Percentiles rank a stretch among this genome's conserved stretches.
phyloP scores from a whole-genome alignment of 2,888 invertebrate species.

The Bellardia bayeri region DNA sequence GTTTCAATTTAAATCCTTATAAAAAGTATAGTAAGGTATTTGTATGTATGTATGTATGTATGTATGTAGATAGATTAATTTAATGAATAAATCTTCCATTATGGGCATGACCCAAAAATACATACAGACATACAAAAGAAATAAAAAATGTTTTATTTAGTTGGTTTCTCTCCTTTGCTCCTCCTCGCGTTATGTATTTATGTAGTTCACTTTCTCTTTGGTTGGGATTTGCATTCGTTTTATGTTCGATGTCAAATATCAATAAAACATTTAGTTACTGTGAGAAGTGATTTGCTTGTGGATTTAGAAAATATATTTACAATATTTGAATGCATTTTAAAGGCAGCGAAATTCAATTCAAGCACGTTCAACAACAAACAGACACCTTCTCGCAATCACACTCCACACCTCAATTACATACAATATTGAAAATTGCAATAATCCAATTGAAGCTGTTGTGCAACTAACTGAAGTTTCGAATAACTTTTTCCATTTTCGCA shows the following conservation, averaged over 20 bases:
- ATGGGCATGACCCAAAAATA: slow-evolving; percentile 20
- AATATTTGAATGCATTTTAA: background rate
- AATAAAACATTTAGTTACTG: slow-evolving; percentile 52
- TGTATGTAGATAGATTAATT: background rate
- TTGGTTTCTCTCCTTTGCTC: slow-evolving; percentile 5
- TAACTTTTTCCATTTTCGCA: background rate
- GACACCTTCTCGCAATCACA: slow-evolving; percentile 7
- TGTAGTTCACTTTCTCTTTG: slow-evolving; percentile 26
- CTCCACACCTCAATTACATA: slow-evolving; percentile 41
- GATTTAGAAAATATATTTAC: slow-evolving; percentile 24
- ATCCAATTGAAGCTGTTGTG: slow-evolving; percentile 26
- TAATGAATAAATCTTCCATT: slow-evolving; percentile 21
- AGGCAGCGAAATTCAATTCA: background rate
- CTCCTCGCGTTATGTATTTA: background rate
- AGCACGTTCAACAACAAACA: background rate
- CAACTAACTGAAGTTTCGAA: background rate
- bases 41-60: too few species aligned
- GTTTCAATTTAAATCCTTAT: slow-evolving; percentile 25
- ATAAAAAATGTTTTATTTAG: background rate
- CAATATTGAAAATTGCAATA: slow-evolving; percentile 25
- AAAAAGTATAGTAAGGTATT: too few species aligned
- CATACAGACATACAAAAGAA: background rate
- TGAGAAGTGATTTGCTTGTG: slow-evolving; percentile 52
- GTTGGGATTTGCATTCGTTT: slow-evolving; percentile 23
- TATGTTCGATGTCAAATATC: slow-evolving; percentile 49